These are phyloP conservation scores for Luperina testacea DNA, from an alignment of 2,888 invertebrate genomes.

Conservation along the genomic window DNA sequence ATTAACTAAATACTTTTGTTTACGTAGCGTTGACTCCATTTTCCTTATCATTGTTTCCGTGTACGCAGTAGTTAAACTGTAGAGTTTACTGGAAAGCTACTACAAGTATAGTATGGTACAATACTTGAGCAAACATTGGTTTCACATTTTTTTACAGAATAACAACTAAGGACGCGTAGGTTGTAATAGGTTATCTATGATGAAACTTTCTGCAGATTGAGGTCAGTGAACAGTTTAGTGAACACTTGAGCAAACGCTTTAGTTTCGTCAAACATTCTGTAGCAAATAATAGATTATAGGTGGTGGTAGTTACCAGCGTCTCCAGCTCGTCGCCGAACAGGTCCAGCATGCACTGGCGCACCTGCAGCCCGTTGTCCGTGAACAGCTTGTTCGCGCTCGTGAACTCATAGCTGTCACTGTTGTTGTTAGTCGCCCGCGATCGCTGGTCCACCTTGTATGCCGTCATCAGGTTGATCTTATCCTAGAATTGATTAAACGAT, in stretches of 20 bases:
- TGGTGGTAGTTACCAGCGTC: conserved; percentile 77
- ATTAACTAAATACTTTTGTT: background rate
- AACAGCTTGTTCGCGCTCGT: conserved; percentile 94
- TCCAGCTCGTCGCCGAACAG: conserved; percentile 92
- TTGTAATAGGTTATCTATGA: background rate
- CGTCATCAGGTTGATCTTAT: conserved; percentile 93
- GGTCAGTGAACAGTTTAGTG: background rate
- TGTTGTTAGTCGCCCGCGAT: conserved; percentile 86
- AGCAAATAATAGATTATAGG: background rate
- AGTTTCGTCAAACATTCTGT: background rate
- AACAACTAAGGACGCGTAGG: background rate
- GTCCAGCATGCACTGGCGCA: conserved; percentile 92
- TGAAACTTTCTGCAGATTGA: background rate
- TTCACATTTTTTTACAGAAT: background rate
- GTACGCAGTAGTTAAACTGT: background rate
- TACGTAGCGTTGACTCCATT: background rate
- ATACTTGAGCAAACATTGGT: background rate
- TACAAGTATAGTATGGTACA: too few relatives aligned
- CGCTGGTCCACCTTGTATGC: conserved; percentile 93
- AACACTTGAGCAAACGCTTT: background rate
- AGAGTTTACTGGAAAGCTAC: background rate
- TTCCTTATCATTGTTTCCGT: conserved; percentile 34
- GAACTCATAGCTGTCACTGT: conserved; percentile 92
- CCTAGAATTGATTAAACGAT: conserved; percentile 74
- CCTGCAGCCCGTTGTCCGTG: conserved; percentile 90